Percentiles rank a stretch among this genome's conserved stretches.
phyloP scores from a whole-genome alignment of 2,888 invertebrate genomes.

The Pollenia angustigena region DNA sequence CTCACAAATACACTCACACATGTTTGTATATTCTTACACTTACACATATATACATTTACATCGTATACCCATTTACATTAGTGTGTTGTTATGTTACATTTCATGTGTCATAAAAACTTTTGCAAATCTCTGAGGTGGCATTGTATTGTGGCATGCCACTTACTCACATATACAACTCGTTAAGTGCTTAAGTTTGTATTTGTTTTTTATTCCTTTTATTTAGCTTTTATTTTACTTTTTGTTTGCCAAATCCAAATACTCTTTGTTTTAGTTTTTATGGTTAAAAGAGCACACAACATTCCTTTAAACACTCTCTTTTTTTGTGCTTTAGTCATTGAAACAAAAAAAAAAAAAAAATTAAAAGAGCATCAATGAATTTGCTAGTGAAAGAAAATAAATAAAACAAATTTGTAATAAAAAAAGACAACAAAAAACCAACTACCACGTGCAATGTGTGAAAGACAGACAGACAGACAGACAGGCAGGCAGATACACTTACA shows the following conservation, averaged over 20 bases:
- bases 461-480: not conserved
- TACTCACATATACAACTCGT: slow-evolving; percentile 74
- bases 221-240: slow-evolving; percentile 33
- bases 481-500: not conserved
- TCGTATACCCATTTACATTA: slow-evolving; percentile 40
- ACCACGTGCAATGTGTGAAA: slow-evolving; percentile 35
- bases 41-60: not conserved
- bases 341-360: slow-evolving; percentile 23
- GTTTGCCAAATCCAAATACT: slow-evolving; percentile 56
- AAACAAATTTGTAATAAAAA: not conserved
- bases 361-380: slow-evolving; percentile 35
- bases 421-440: not conserved
- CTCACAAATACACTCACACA: not conserved
- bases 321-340: not conserved
- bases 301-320: slow-evolving; percentile 51
- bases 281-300: slow-evolving; percentile 60
- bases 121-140: slow-evolving; percentile 73
- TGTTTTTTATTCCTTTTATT: slow-evolving; percentile 32
- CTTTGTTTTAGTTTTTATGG: slow-evolving; percentile 62
- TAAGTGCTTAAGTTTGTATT: slow-evolving; percentile 72
- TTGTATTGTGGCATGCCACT: slow-evolving; percentile 72
- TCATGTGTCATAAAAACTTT: slow-evolving; percentile 74
- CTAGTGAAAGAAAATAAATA: not conserved
- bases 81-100: slow-evolving; percentile 66
- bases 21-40: not conserved